Conservation (phyloP, 2,888 invertebrate genomes). For the Eucriotettix oculatus region DNA sequence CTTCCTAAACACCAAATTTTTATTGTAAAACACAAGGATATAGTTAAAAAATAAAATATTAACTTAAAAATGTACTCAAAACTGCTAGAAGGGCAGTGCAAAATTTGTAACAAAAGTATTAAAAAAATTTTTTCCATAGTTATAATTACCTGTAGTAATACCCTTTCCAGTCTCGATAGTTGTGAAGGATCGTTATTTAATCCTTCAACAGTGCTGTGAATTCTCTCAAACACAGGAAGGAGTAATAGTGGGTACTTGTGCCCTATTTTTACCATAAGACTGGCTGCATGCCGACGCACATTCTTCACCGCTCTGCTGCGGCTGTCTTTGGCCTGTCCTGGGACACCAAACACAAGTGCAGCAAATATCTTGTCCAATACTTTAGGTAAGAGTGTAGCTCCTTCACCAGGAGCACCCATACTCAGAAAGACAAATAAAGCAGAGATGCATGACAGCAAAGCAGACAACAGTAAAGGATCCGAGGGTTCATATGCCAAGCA, state of each 20-base stretch:
- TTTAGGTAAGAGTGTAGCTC: slow-evolving; percentile 43
- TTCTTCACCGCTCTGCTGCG: slow-evolving; percentile 64
- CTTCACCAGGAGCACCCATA: slow-evolving; percentile 47
- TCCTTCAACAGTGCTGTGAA: slow-evolving; percentile 57
- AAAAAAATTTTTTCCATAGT: slow-evolving; percentile 1
- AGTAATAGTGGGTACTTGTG: slow-evolving; percentile 72
- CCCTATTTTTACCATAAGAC: slow-evolving; percentile 76
- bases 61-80: background rate
- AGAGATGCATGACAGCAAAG: slow-evolving; percentile 78
- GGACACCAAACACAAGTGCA: slow-evolving; percentile 55
- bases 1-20: slow-evolving; percentile 35
- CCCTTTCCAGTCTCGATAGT: slow-evolving; percentile 66
- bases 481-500: slow-evolving; percentile 59
- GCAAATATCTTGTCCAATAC: slow-evolving; percentile 82
- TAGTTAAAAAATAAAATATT: background rate
- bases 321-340: slow-evolving; percentile 46
- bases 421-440: slow-evolving; percentile 81
- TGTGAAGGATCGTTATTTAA: slow-evolving; percentile 45
- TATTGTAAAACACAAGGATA: background rate
- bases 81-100: background rate
- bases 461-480: slow-evolving; percentile 67
- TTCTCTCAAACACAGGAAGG: slow-evolving; percentile 71
- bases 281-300: slow-evolving; percentile 75
- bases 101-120: slow-evolving; percentile 13
- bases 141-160: slow-evolving; percentile 40